Conservation (phyloP, 1,140 invertebrate genomes). For the Temnothorax nylanderi region DNA sequence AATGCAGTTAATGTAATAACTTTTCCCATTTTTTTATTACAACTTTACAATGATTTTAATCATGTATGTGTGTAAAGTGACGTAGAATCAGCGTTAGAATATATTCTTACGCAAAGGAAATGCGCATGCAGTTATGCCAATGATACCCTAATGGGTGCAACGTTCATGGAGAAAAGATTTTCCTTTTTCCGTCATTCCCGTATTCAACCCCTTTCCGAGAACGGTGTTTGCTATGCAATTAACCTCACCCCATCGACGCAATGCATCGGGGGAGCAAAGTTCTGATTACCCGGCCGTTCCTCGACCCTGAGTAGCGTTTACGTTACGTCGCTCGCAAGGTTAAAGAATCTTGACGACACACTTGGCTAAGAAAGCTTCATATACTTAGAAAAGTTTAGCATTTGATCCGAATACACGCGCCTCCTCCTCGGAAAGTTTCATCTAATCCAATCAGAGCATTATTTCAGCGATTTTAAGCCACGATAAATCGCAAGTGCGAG, state of each 20-base stretch:
- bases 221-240: slow-evolving; percentile 55
- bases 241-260: slow-evolving; percentile 55
- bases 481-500: background rate
- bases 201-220: slow-evolving; percentile 11
- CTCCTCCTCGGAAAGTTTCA: slow-evolving; percentile 13
- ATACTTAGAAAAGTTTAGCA: slow-evolving; percentile 51
- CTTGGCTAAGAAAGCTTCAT: slow-evolving; percentile 23
- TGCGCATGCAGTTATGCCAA: background rate
- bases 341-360: slow-evolving; percentile 30
- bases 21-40: background rate
- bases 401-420: slow-evolving; percentile 31
- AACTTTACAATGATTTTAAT: background rate
- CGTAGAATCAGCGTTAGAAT: background rate
- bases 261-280: slow-evolving; percentile 56
- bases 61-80: background rate
- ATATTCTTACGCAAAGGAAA: background rate
- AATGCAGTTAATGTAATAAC: background rate
- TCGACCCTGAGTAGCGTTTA: slow-evolving; percentile 60
- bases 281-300: slow-evolving; percentile 64
- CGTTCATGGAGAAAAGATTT: slow-evolving; percentile 4
- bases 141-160: background rate
- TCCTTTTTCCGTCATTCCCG: background rate
- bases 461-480: slow-evolving; percentile 6
- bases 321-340: slow-evolving; percentile 18
- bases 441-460: slow-evolving; percentile 32